Percentiles rank a stretch among this genome's conserved stretches.
phyloP scores from a whole-genome alignment of 1,140 invertebrate genomes.

The Asobara japonica region DNA sequence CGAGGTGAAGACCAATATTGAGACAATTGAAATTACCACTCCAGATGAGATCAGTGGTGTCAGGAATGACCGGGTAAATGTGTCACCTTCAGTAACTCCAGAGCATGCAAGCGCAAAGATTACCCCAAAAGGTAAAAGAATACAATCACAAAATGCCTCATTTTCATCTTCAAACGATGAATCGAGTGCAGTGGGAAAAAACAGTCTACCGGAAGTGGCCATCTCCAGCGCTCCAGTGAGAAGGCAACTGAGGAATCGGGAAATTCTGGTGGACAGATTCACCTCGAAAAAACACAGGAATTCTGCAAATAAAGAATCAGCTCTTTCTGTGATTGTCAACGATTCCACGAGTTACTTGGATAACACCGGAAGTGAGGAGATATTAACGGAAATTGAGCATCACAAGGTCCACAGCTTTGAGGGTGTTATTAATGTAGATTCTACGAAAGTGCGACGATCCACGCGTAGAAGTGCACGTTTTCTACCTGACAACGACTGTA shows the following conservation, averaged over 20 bases:
- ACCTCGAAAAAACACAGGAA: not conserved
- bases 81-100: no score
- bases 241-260: conserved; percentile 40
- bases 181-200: not conserved
- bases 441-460: conserved; percentile 32
- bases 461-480: conserved; percentile 43
- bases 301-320: no score
- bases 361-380: not conserved
- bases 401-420: not conserved
- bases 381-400: not conserved
- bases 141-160: no score
- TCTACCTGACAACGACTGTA: conserved; percentile 37
- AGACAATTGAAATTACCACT: no score
- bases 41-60: no score
- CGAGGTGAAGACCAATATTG: no score
- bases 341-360: no score
- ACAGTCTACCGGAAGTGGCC: not conserved
- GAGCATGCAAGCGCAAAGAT: no score
- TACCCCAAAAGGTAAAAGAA: no score
- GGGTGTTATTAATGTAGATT: not conserved
- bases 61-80: no score
- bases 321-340: no score
- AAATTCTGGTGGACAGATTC: not conserved
- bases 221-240: not conserved
- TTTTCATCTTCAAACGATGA: no score